These are phyloP conservation scores for Oscheius sp. DNA, from an alignment of 2,888 invertebrate genomes.

Conservation along the genomic window DNA sequence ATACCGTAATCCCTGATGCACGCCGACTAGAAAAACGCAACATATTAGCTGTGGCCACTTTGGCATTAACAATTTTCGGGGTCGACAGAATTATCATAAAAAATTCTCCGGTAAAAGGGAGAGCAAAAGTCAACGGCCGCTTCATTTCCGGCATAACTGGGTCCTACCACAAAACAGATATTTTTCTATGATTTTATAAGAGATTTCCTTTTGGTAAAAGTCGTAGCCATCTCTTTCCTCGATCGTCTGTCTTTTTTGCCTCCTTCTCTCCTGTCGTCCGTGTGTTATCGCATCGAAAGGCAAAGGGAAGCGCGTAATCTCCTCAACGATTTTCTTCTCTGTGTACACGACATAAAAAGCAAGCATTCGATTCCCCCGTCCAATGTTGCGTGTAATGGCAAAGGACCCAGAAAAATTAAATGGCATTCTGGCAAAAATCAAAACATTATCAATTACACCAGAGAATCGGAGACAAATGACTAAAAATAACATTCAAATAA, in stretches of 20 bases:
- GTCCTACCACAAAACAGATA: neutral
- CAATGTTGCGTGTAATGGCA: constrained; percentile 30
- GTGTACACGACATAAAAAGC: constrained; percentile 33
- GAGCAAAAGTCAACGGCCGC: neutral
- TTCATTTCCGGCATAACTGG: too few species aligned
- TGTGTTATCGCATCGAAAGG: constrained; percentile 3
- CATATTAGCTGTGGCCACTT: constrained; percentile 11
- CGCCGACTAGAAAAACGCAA: constrained; percentile 9
- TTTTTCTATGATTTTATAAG: neutral
- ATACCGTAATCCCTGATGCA: constrained; percentile 34
- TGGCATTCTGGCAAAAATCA: too few species aligned
- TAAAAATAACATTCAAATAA: too few species aligned
- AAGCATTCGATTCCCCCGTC: constrained; percentile 19
- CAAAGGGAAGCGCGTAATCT: constrained; percentile 17
- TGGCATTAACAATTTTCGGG: neutral
- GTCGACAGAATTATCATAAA: neutral
- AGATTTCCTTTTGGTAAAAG: too few species aligned
- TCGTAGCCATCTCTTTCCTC: too few species aligned
- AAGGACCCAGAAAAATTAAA: too few species aligned
- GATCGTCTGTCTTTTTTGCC: neutral
- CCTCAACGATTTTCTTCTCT: constrained; percentile 17
- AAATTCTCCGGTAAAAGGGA: neutral
- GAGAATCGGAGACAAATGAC: too few species aligned
- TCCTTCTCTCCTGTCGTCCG: neutral
- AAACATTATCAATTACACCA: too few species aligned